Evolutionary conservation across 2,888 invertebrate species (phyloP).

Genomic region (Crepidodera aurea): DNA sequence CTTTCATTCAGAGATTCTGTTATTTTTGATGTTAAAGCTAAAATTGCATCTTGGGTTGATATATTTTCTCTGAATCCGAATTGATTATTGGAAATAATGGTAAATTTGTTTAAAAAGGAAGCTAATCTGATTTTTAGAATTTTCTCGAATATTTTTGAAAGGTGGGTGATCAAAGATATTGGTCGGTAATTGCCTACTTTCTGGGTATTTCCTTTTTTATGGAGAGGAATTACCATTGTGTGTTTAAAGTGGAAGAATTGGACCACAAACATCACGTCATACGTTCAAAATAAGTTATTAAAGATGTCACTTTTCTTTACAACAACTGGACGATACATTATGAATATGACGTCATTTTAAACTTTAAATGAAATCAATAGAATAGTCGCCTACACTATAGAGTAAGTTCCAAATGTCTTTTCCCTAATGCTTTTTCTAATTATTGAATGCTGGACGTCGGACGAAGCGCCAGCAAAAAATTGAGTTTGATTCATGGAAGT

Average conservation of each 20-base stretch:
- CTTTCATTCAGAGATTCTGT: conserved; percentile 5
- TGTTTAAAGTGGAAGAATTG: background rate
- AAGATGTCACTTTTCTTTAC: too few relatives aligned
- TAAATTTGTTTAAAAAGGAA: conserved; percentile 13
- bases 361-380: too few relatives aligned
- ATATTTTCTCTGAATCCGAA: conserved; percentile 14
- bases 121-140: conserved; percentile 20
- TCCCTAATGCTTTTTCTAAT: conserved; percentile 43
- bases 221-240: background rate
- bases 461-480: conserved; percentile 10
- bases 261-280: too few relatives aligned
- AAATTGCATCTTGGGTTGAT: conserved; percentile 18
- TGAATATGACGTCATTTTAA: too few relatives aligned
- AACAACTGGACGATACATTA: too few relatives aligned
- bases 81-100: conserved; percentile 6
- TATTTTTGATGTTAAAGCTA: background rate
- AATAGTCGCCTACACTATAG: too few relatives aligned
- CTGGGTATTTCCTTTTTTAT: conserved; percentile 12
- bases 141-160: conserved; percentile 23
- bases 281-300: too few relatives aligned
- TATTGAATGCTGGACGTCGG: conserved; percentile 22
- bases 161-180: conserved; percentile 15
- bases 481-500: conserved; percentile 18
- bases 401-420: background rate
- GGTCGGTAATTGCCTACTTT: conserved; percentile 18